Base-by-base conservation (phyloP, 35 echinoderm and acorn worm species). In the Ophiothrix spiculata region DNA sequence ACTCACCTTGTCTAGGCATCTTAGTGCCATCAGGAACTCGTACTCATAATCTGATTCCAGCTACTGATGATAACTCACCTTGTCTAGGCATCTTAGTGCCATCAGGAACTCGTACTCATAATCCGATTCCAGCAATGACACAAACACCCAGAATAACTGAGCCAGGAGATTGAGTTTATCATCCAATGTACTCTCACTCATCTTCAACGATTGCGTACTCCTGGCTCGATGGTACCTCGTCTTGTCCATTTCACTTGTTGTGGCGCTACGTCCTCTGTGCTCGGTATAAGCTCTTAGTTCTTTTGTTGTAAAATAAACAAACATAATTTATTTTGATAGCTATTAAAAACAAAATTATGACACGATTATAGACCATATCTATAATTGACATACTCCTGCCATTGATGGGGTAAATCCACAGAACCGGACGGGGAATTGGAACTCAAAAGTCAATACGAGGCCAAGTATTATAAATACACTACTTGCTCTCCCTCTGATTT, bases 51-150 rank as follows among this genome's bases (percentile, higher is more conserved):
- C n/a, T n/a, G n/a, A n/a, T n/a, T n/a, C n/a, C n/a, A 11, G 41
- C 82, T 80, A 85, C 78, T 35, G 87, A 42, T 33, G 87, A 84
- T 92, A 63, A 35, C 60, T 69, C 60, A 69, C 60, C 92, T 98
- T 98, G 40, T 98, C 95, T 19, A 98, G 39, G 25, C 88, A 88
- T 36, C 88, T 90, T 1, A 98, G 79, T 38, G 95, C 91, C 74
- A 98, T 87, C 39, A 91, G 77, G 78, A 98, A 98, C 86, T 98
- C 95, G 76, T 88, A 98, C 76, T 98, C 95, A 83, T 98, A 94
- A 75, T 98, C 95, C 0, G 95, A 98, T 33, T 98, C 95, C 49
- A 98, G 83, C 42, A 98, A 74, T 4, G 91, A 94, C 21, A 98
- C 95, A 84, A 91, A 94, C 31, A 94, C 91, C 95, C 95, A 98